A percentile compares a stretch with the other conserved stretches of the same genome.
phyloP scores from a whole-genome alignment of 2,113 vertebrate species.

The Pagrus major region DNA sequence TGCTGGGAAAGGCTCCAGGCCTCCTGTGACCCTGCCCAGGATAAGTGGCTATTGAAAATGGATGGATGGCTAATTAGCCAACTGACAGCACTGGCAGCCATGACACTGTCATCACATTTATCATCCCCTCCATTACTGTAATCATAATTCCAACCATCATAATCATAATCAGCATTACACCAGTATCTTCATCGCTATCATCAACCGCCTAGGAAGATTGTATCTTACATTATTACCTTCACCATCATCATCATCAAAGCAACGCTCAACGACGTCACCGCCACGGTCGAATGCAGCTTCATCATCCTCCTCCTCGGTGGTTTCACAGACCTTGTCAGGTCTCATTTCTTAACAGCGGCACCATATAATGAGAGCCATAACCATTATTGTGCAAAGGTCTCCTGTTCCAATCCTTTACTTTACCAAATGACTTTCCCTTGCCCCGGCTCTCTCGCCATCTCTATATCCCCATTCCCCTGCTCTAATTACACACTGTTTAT shows the following conservation, averaged over 20 bases:
- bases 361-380: slow-evolving; percentile 74
- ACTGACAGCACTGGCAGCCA: slow-evolving; percentile 49
- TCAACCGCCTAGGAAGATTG: slow-evolving; percentile 6
- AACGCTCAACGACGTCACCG: not conserved
- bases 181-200: slow-evolving; percentile 61
- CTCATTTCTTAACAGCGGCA: slow-evolving; percentile 68
- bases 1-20: slow-evolving; percentile 43
- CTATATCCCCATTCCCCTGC: slow-evolving; percentile 68
- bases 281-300: slow-evolving; percentile 31
- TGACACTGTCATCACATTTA: slow-evolving; percentile 59
- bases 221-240: slow-evolving; percentile 39
- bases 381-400: slow-evolving; percentile 78
- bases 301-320: slow-evolving; percentile 47
- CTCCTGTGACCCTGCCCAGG: slow-evolving; percentile 45
- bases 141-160: slow-evolving; percentile 64
- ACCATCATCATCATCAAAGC: slow-evolving; percentile 9
- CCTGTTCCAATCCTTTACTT: slow-evolving; percentile 73
- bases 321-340: slow-evolving; percentile 54
- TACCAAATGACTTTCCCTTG: slow-evolving; percentile 76
- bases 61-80: slow-evolving; percentile 69
- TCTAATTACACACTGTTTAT: slow-evolving; percentile 82
- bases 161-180: slow-evolving; percentile 64
- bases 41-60: slow-evolving; percentile 38
- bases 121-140: slow-evolving; percentile 68
- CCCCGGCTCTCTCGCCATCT: slow-evolving; percentile 57